These are phyloP conservation scores for Chymomyza caudatula DNA, from an alignment of 2,888 invertebrate genomes.

Conservation along the genomic window DNA sequence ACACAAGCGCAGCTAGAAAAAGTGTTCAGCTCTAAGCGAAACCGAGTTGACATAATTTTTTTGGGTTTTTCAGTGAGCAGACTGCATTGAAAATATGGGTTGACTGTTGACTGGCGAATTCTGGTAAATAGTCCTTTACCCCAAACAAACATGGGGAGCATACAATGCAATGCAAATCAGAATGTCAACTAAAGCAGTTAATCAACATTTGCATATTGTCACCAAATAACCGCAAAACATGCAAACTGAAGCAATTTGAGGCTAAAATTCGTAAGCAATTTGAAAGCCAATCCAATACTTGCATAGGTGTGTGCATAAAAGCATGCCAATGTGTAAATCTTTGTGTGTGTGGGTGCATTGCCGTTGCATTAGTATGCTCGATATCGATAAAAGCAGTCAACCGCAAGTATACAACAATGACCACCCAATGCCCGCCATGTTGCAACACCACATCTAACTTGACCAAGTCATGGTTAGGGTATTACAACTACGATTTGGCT, in stretches of 20 bases:
- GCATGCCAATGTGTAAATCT: too few species aligned
- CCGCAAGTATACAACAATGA: conserved; percentile 20
- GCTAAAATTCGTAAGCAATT: conserved; percentile 24
- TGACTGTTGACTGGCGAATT: too few species aligned
- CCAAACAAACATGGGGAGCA: neutral
- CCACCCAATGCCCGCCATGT: neutral
- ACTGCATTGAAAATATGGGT: too few species aligned
- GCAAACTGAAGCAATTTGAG: conserved; percentile 23
- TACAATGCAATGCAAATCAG: neutral
- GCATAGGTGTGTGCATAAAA: neutral
- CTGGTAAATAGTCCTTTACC: neutral
- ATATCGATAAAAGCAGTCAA: neutral
- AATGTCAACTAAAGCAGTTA: neutral
- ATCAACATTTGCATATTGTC: conserved; percentile 25
- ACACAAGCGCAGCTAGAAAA: too few species aligned
- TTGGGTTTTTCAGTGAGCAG: too few species aligned
- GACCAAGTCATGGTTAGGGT: conserved; percentile 44
- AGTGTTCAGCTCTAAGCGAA: too few species aligned
- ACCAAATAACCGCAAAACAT: conserved; percentile 23
- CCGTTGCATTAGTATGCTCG: conserved; percentile 3
- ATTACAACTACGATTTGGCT: conserved; percentile 20
- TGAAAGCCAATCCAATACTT: conserved; percentile 15
- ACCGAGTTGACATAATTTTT: too few species aligned
- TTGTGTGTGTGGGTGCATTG: neutral
- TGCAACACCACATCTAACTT: conserved; percentile 53